Evolutionary conservation across 2,797 vertebrate genomes (phyloP).

Genomic region (Pipistrellus nathusii): DNA sequence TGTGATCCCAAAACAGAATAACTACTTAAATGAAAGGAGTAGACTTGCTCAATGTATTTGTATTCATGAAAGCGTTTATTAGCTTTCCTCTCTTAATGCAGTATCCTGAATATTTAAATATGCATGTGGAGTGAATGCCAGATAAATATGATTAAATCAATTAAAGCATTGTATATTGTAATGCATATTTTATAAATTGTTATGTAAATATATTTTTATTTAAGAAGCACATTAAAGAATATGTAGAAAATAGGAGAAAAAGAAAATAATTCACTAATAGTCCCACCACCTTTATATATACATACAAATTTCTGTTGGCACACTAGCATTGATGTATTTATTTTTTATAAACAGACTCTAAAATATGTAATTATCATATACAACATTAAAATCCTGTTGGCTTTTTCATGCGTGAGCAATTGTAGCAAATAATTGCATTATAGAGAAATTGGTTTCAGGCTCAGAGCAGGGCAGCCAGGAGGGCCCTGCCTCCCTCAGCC

Average conservation of each 20-base stretch:
- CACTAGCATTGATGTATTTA: background rate
- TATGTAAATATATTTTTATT: slow-evolving; percentile 5
- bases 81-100: background rate
- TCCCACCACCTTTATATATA: background rate
- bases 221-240: background rate
- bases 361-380: background rate
- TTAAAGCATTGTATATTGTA: background rate
- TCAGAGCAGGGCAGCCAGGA: background rate
- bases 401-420: background rate
- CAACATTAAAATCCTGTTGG: background rate
- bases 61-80: background rate
- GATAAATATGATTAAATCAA: slow-evolving; percentile 42
- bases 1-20: background rate
- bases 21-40: background rate
- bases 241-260: background rate
- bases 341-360: slow-evolving; percentile 1
- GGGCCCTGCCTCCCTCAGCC: background rate
- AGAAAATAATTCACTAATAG: background rate
- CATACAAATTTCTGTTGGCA: background rate
- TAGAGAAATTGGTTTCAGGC: background rate
- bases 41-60: background rate
- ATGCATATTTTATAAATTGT: background rate
- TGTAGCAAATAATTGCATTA: background rate
- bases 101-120: slow-evolving; percentile 39
- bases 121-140: background rate